Evolutionary conservation across 37 sponge, comb jelly and placozoan genomes (phyloP).

Genomic region (Eunapius fragilis): DNA sequence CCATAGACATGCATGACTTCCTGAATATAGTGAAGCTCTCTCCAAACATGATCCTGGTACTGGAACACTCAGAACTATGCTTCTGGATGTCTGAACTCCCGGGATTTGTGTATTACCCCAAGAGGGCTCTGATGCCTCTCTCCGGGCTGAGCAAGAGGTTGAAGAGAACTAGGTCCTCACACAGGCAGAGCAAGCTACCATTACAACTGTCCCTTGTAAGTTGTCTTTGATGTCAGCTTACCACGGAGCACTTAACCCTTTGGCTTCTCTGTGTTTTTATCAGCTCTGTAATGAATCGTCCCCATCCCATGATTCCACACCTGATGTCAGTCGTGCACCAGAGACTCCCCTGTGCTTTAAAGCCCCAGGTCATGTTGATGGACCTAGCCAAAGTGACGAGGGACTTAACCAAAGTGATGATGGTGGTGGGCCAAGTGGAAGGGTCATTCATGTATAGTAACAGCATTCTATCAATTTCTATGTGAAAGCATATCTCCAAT

Average conservation of each 20-base stretch:
- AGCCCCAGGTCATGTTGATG: background rate
- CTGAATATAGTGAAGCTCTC: constrained; percentile 21
- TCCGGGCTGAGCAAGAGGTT: background rate
- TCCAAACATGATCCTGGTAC: constrained; percentile 13
- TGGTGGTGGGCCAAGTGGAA: background rate
- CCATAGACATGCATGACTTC: constrained; percentile 14
- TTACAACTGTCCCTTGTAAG: background rate
- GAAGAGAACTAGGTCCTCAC: background rate
- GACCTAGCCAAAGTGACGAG: background rate
- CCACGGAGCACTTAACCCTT: background rate
- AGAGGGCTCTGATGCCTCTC: constrained; percentile 11
- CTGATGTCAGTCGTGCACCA: background rate
- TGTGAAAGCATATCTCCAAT: background rate
- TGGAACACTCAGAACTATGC: constrained; percentile 30
- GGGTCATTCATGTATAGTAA: background rate
- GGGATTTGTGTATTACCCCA: constrained; percentile 31
- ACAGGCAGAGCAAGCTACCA: background rate
- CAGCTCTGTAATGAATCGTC: background rate
- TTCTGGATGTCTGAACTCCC: constrained; percentile 17
- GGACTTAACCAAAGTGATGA: background rate
- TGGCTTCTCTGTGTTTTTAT: background rate
- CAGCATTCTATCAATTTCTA: background rate
- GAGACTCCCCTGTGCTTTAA: background rate
- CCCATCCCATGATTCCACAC: background rate
- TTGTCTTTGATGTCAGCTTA: background rate